Conservation (phyloP, 2,888 invertebrate genomes). For the Polietes domitor region DNA sequence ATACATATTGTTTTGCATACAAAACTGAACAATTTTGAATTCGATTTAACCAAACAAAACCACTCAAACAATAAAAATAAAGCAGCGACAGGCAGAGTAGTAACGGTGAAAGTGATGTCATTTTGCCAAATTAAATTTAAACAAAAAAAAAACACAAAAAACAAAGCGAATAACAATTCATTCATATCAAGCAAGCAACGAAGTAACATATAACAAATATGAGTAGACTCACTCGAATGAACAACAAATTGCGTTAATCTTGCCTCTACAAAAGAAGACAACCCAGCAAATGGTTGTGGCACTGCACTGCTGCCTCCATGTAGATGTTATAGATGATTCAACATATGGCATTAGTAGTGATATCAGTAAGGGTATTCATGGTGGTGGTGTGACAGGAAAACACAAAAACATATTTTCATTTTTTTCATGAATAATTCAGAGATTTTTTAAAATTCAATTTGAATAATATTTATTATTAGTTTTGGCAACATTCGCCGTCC, state of each 20-base stretch:
- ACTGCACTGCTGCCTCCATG: no score
- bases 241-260: neutral
- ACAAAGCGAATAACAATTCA: neutral
- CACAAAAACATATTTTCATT: neutral
- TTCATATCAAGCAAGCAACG: neutral
- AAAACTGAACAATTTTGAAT: conserved; percentile 5
- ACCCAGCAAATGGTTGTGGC: no score
- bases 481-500: no score
- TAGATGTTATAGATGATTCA: no score
- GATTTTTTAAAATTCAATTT: neutral
- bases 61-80: conserved; percentile 16
- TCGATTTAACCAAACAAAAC: neutral
- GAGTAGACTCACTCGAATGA: neutral
- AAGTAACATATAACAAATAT: neutral
- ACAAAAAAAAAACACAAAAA: neutral
- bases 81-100: no score
- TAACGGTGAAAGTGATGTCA: conserved; percentile 54
- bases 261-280: no score
- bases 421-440: neutral
- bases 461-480: neutral
- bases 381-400: no score
- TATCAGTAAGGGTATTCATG: no score
- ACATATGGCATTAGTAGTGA: no score
- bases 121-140: conserved; percentile 16
- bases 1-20: neutral